These are phyloP conservation scores for Drosophila leontia DNA, from an alignment of 1,140 invertebrate species.

Conservation along the genomic window DNA sequence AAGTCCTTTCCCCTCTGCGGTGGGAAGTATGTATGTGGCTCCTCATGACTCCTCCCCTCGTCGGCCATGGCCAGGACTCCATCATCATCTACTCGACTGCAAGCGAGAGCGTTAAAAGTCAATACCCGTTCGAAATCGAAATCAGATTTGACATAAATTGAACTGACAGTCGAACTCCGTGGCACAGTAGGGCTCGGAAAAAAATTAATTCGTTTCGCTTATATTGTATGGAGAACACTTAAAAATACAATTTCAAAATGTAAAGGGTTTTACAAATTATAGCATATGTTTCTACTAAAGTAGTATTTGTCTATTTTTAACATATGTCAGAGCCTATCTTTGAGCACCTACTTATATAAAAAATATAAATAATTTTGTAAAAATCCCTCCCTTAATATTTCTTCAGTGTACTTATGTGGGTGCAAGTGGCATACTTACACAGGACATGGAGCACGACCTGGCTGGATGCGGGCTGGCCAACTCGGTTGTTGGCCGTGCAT, in stretches of 20 bases:
- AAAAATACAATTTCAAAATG: neutral
- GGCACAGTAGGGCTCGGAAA: conserved; percentile 16
- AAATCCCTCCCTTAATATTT: neutral
- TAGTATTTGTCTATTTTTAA: too few relatives aligned
- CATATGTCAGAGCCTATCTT: neutral
- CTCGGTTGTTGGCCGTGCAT: conserved; percentile 88
- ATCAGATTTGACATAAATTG: conserved; percentile 81
- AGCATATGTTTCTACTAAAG: too few relatives aligned
- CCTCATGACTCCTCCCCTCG: neutral
- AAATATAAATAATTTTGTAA: neutral
- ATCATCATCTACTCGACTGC: conserved; percentile 50
- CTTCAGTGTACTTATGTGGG: neutral
- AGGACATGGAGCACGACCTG: conserved; percentile 87
- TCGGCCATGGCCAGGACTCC: neutral
- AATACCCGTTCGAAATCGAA: conserved; percentile 71
- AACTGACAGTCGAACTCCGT: conserved; percentile 56
- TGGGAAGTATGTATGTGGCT: neutral
- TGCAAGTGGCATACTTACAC: conserved; percentile 85
- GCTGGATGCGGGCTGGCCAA: conserved; percentile 87
- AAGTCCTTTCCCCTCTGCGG: conserved; percentile 13
- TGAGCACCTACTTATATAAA: neutral
- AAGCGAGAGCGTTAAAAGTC: conserved; percentile 53
- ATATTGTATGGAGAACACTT: conserved; percentile 33
- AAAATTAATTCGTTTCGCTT: conserved; percentile 80
- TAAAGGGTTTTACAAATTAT: too few relatives aligned